Base-by-base conservation (phyloP, 2,888 invertebrate genomes). In the Drosophila borborema region DNA sequence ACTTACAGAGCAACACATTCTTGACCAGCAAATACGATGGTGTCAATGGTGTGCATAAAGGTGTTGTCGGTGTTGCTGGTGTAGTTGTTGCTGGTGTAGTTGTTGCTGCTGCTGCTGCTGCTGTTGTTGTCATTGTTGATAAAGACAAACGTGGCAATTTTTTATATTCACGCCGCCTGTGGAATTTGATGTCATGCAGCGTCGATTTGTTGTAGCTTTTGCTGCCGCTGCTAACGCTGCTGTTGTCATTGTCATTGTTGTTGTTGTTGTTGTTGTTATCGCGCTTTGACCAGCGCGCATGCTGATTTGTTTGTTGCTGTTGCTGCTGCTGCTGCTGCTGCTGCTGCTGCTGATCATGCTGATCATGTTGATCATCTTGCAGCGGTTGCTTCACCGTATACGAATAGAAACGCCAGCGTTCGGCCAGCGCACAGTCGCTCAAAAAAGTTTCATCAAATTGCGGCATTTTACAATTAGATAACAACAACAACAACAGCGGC, bases 391-490 rank as follows among this genome's bases (percentile, higher is more conserved):
- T 79, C 36, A 86, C 74, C 56, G 90, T 90, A 78, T 92, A 91
- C 49, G 92, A 92, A 64, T 90, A 90, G 69, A 90, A 79, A 74
- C 84, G 90, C 77, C 87, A 90, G 60, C 90, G 90, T 69, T 92
- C 92, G 34, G 89, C 90, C 49, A 89, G 81, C 64, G 88, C 92
- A 67, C 91, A 92, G 74, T 91, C 92, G 71, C 83, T 88, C 67
- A 92, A 81, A 83, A 92, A 92, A 81, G 92, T 85, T 81, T 92
- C 92, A 87, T 92, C 92, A 81, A 92, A 92, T 72, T 92, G 84
- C 81, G 92, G 92, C 84, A 84, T 84, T 70, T 77, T 71, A 36
- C 28, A 90, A 92, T 92, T 92, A 89, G 91, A 91, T 91, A 91
- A 91, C 82, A 56, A 61, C 64, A 72, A 64, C 56, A 66, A 20